These are phyloP conservation scores for Scomber colias DNA, from an alignment of 2,113 vertebrate species.

Conservation along the genomic window DNA sequence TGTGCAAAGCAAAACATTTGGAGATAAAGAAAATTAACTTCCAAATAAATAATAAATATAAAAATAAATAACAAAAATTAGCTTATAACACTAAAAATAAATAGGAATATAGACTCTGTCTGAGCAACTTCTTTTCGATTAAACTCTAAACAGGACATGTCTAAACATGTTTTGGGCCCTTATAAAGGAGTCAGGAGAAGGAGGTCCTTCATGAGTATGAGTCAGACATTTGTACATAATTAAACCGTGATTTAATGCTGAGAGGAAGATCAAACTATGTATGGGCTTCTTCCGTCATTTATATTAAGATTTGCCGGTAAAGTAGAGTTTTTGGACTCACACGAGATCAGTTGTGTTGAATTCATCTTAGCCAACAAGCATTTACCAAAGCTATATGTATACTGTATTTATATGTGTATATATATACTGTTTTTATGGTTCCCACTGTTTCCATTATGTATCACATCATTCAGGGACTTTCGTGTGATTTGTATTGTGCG, in stretches of 20 bases:
- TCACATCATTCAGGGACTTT: neutral
- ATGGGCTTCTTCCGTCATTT: slow-evolving; percentile 58
- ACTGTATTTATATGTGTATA: neutral
- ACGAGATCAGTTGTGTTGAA: neutral
- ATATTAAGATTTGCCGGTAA: slow-evolving; percentile 19
- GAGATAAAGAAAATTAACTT: neutral
- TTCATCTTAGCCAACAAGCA: neutral
- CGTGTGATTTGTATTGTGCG: neutral
- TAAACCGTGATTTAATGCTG: slow-evolving; percentile 50
- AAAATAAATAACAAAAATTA: slow-evolving; percentile 43
- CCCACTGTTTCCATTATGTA: neutral
- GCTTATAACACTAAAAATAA: slow-evolving; percentile 29
- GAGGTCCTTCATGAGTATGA: slow-evolving; percentile 69
- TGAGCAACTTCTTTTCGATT: slow-evolving; percentile 14
- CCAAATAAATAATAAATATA: slow-evolving; percentile 45
- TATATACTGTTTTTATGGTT: neutral
- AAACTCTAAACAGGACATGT: slow-evolving; percentile 21
- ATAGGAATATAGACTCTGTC: slow-evolving; percentile 9
- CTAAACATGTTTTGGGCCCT: slow-evolving; percentile 39
- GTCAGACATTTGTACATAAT: slow-evolving; percentile 66
- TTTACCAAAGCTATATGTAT: neutral
- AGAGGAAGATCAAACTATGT: slow-evolving; percentile 59
- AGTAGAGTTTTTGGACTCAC: neutral
- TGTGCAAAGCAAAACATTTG: slow-evolving; percentile 65
- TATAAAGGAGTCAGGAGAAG: slow-evolving; percentile 70